Conservation (phyloP, 1,140 invertebrate genomes). For the Xylocopa sonorina region DNA sequence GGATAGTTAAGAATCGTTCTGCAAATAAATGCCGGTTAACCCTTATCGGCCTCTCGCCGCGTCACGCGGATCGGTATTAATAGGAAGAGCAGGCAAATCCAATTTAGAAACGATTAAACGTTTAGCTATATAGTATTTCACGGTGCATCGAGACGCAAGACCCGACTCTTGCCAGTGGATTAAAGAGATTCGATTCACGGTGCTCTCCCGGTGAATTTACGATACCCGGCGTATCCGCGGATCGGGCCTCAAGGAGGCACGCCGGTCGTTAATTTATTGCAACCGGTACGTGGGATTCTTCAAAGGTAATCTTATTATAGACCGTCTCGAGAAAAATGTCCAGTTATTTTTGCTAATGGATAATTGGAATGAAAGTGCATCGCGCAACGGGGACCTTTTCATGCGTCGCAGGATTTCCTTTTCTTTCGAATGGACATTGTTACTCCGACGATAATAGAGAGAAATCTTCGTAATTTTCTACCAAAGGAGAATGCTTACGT, state of each 20-base stretch:
- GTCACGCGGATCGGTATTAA: neutral
- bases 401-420: neutral
- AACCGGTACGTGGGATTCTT: neutral
- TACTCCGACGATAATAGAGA: neutral
- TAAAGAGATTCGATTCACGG: too few relatives aligned
- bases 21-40: neutral
- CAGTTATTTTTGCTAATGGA: neutral
- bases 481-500: neutral
- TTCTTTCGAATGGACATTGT: neutral
- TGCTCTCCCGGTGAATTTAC: slow-evolving; percentile 2
- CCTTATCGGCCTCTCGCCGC: neutral
- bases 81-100: slow-evolving; percentile 9
- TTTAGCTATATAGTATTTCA: neutral
- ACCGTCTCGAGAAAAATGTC: neutral
- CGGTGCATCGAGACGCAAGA: neutral
- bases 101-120: slow-evolving; percentile 24
- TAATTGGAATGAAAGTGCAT: neutral
- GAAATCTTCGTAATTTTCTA: neutral
- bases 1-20: slow-evolving; percentile 26
- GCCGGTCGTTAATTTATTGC: neutral
- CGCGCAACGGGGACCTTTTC: neutral
- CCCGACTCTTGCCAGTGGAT: too few relatives aligned
- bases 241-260: neutral
- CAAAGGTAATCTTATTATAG: neutral
- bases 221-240: neutral